Evolutionary conservation across 2,888 invertebrate genomes (phyloP).

Genomic region (Heteropelma amictum): DNA sequence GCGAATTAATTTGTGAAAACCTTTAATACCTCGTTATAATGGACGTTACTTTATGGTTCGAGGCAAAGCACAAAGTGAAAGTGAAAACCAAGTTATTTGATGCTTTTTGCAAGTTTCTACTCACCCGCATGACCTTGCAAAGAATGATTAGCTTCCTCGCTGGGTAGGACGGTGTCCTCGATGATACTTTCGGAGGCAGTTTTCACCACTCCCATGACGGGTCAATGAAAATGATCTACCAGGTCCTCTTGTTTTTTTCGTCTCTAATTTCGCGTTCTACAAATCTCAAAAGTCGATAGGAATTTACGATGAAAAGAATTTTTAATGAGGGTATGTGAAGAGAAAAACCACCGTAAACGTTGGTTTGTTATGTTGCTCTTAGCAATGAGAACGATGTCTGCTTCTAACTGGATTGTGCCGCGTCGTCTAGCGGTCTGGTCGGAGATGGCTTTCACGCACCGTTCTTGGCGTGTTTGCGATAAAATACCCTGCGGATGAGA

Average conservation of each 20-base stretch:
- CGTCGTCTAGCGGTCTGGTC: slow-evolving; percentile 62
- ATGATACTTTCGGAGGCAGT: slow-evolving; percentile 71
- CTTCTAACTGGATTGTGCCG: slow-evolving; percentile 52
- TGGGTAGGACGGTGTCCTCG: slow-evolving; percentile 70
- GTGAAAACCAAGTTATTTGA: too few species aligned
- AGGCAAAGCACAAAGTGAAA: too few species aligned
- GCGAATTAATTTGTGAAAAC: too few species aligned
- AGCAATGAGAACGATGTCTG: slow-evolving; percentile 28
- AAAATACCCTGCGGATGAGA: slow-evolving; percentile 27
- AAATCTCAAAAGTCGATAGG: neutral
- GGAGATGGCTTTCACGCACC: slow-evolving; percentile 45
- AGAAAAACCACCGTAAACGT: neutral
- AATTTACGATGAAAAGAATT: neutral
- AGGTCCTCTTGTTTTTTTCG: neutral
- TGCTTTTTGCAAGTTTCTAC: slow-evolving; percentile 39
- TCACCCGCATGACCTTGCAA: slow-evolving; percentile 72
- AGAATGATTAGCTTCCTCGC: slow-evolving; percentile 74
- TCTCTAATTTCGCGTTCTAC: neutral
- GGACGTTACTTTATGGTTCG: too few species aligned
- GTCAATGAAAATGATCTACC: slow-evolving; percentile 46
- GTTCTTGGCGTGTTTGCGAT: slow-evolving; percentile 20
- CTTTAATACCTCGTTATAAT: too few species aligned
- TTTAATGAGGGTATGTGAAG: neutral
- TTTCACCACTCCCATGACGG: slow-evolving; percentile 74
- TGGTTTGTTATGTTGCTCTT: neutral